Evolutionary conservation across 2,113 vertebrate species (phyloP).

Genomic region (Gobiocypris rarus): DNA sequence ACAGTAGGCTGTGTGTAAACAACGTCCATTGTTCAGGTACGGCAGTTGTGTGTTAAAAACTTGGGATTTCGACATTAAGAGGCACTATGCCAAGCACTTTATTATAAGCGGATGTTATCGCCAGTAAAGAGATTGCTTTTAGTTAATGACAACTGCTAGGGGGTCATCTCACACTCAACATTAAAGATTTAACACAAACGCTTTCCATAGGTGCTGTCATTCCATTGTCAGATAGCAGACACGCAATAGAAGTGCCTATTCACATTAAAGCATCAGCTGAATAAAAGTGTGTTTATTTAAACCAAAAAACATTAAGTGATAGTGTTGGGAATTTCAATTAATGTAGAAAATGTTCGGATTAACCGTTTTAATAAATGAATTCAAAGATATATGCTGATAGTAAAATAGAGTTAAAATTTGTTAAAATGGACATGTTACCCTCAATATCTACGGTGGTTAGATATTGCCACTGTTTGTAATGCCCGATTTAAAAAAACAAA

Average conservation of each 20-base stretch:
- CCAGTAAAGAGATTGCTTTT: neutral
- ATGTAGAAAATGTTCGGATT: neutral
- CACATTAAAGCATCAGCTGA: neutral
- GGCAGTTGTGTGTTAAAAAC: slow-evolving; percentile 4
- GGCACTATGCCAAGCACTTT: neutral
- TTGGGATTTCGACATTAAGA: slow-evolving; percentile 14
- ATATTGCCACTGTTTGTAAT: neutral
- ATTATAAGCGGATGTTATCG: slow-evolving; percentile 10
- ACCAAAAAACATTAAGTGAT: neutral
- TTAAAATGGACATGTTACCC: neutral
- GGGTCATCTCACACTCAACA: neutral
- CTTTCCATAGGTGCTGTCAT: neutral
- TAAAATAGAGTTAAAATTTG: neutral
- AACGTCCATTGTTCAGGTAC: neutral
- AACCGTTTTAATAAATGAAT: no score
- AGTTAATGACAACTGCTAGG: slow-evolving; percentile 1
- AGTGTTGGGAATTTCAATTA: neutral
- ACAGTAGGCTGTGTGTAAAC: slow-evolving; percentile 33
- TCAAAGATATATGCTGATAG: neutral
- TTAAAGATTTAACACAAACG: slow-evolving; percentile 27
- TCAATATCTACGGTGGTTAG: neutral
- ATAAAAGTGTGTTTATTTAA: neutral
- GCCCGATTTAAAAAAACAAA: neutral
- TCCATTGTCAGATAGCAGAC: neutral
- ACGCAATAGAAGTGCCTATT: neutral